Evolutionary conservation across 2,888 invertebrate genomes (phyloP).

Genomic region (Baccha elongata): DNA sequence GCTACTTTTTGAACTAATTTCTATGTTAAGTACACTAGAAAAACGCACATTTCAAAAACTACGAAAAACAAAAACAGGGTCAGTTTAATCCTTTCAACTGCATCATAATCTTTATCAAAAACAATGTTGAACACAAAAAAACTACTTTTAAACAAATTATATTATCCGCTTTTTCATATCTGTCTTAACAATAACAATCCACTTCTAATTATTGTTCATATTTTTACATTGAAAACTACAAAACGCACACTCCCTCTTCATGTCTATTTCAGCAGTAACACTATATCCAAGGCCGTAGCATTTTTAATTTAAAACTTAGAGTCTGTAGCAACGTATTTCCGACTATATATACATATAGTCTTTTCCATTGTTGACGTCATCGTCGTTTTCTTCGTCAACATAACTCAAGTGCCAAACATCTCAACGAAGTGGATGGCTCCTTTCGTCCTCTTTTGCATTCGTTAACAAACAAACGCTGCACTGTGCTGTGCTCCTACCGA

Average conservation of each 20-base stretch:
- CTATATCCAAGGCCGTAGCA: slow-evolving; percentile 14
- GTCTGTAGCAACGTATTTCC: slow-evolving; percentile 21
- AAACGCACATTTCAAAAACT: too few species aligned
- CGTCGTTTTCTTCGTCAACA: slow-evolving; percentile 42
- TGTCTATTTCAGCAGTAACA: slow-evolving; percentile 12
- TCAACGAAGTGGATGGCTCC: slow-evolving; percentile 48
- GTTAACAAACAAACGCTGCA: slow-evolving; percentile 60
- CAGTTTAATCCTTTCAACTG: too few species aligned
- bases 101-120: too few species aligned
- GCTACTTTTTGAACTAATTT: too few species aligned
- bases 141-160: too few species aligned
- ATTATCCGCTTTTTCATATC: too few species aligned
- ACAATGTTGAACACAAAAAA: too few species aligned
- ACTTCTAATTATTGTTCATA: background rate
- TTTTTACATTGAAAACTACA: background rate
- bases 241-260: background rate
- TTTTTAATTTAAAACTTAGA: slow-evolving; percentile 63
- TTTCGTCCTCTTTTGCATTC: slow-evolving; percentile 45
- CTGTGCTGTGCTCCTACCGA: background rate
- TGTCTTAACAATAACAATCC: background rate
- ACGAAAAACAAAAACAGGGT: too few species aligned
- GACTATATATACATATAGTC: background rate
- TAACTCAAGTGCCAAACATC: slow-evolving; percentile 69
- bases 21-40: too few species aligned
- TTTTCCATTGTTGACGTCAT: background rate